Evolutionary conservation across 2,113 vertebrate species (phyloP).

Genomic region (Apistogramma diplotaenia): DNA sequence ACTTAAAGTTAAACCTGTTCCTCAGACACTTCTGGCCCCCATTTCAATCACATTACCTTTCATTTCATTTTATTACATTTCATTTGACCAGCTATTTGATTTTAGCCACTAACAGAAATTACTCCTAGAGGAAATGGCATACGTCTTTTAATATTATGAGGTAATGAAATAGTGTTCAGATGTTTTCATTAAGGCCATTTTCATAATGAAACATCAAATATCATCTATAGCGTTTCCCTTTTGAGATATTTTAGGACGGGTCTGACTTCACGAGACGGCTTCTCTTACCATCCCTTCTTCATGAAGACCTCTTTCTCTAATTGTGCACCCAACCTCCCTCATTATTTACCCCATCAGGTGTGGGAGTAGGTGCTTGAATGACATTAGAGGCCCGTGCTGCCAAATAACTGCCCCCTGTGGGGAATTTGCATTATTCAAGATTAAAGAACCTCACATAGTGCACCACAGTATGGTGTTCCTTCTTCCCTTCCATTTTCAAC

Average conservation of each 20-base stretch:
- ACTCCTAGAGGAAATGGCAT: constrained; percentile 33
- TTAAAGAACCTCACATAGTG: constrained; percentile 73
- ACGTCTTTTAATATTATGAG: constrained; percentile 33
- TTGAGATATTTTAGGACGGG: not conserved
- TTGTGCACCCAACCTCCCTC: constrained; percentile 47
- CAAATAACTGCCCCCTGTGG: constrained; percentile 77
- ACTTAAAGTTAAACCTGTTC: constrained; percentile 53
- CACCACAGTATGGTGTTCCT: constrained; percentile 62
- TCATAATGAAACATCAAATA: constrained; percentile 36
- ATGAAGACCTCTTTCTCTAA: constrained; percentile 27
- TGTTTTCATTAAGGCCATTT: constrained; percentile 45
- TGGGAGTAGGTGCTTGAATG: constrained; percentile 63
- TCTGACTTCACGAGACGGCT: not conserved
- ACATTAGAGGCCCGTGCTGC: constrained; percentile 63
- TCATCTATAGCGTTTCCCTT: constrained; percentile 3
- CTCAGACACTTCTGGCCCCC: not conserved
- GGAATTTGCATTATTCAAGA: constrained; percentile 80
- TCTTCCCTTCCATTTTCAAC: constrained; percentile 69
- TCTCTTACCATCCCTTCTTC: constrained; percentile 17
- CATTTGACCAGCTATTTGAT: constrained; percentile 44
- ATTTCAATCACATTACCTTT: constrained; percentile 6
- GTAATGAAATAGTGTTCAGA: constrained; percentile 36
- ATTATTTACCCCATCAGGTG: constrained; percentile 76
- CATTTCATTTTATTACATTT: constrained; percentile 39
- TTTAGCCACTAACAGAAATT: constrained; percentile 34